A percentile compares a stretch with the other conserved stretches of the same genome.
These are phyloP conservation scores for Volucella inflata DNA, from an alignment of 2,888 invertebrate species.

Conservation along the genomic window DNA sequence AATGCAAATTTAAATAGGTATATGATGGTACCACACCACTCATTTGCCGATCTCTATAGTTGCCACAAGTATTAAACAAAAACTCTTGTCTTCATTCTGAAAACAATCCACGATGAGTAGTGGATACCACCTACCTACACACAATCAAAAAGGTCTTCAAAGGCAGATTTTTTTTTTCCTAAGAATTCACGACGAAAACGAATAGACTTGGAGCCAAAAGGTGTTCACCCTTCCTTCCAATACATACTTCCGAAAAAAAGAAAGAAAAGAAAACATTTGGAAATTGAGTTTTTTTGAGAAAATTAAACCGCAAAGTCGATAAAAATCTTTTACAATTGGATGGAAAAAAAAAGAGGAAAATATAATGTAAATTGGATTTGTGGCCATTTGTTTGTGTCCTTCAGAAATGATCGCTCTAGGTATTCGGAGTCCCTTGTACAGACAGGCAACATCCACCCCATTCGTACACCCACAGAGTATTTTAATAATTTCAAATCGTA, in stretches of 20 bases:
- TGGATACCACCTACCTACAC: no score
- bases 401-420: constrained; percentile 57
- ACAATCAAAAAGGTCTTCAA: no score
- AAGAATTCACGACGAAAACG: no score
- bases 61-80: no score
- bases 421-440: constrained; percentile 33
- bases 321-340: constrained; percentile 63
- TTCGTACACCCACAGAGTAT: constrained; percentile 45
- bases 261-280: constrained; percentile 12
- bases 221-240: no score
- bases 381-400: constrained; percentile 70
- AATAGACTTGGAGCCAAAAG: no score
- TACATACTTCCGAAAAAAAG: neutral
- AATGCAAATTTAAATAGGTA: no score
- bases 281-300: constrained; percentile 47
- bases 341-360: constrained; percentile 5
- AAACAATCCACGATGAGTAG: no score
- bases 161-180: no score
- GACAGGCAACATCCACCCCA: constrained; percentile 31
- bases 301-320: constrained; percentile 69
- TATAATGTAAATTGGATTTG: constrained; percentile 74
- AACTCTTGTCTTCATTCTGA: no score
- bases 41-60: no score
- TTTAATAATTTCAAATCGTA: constrained; percentile 72
- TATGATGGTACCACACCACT: no score